Conservation (phyloP, 2,888 invertebrate species). For the Aspidiotus destructor region DNA sequence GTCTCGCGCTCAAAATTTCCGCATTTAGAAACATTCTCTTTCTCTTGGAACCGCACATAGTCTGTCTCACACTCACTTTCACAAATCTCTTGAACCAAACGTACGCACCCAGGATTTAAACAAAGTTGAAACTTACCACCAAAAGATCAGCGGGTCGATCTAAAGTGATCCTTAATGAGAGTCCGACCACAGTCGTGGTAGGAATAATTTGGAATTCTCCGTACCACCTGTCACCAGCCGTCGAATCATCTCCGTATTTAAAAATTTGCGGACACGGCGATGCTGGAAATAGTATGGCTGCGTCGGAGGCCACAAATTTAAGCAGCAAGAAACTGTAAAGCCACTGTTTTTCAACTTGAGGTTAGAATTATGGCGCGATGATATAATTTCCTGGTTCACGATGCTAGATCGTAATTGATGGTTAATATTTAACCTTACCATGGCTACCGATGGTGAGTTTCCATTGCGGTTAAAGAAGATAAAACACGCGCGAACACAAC, state of each 20-base stretch:
- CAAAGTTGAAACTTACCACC: constrained; percentile 45
- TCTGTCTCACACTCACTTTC: too few species aligned
- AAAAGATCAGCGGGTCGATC: constrained; percentile 52
- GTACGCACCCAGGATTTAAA: too few species aligned
- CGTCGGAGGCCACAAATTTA: constrained; percentile 6
- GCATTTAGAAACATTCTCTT: too few species aligned
- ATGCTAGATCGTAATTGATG: too few species aligned
- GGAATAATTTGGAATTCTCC: constrained; percentile 52
- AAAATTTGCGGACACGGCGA: constrained; percentile 53
- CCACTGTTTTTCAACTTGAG: constrained; percentile 9
- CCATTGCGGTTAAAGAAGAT: neutral
- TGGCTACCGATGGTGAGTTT: neutral
- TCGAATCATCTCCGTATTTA: constrained; percentile 48
- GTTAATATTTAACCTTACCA: neutral
- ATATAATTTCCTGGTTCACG: too few species aligned
- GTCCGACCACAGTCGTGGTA: constrained; percentile 50
- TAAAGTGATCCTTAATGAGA: constrained; percentile 51
- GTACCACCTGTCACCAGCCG: constrained; percentile 52
- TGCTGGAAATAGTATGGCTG: constrained; percentile 30
- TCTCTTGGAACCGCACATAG: too few species aligned
- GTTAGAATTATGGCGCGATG: neutral
- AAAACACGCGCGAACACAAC: neutral
- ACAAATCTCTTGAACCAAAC: too few species aligned
- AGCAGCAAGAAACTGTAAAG: constrained; percentile 15
- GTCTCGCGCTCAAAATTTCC: too few species aligned